Evolutionary conservation across 1,140 invertebrate species (phyloP), one percentile per base, ranked within the genome.

Genomic region (Antheraea mylitta): DNA sequence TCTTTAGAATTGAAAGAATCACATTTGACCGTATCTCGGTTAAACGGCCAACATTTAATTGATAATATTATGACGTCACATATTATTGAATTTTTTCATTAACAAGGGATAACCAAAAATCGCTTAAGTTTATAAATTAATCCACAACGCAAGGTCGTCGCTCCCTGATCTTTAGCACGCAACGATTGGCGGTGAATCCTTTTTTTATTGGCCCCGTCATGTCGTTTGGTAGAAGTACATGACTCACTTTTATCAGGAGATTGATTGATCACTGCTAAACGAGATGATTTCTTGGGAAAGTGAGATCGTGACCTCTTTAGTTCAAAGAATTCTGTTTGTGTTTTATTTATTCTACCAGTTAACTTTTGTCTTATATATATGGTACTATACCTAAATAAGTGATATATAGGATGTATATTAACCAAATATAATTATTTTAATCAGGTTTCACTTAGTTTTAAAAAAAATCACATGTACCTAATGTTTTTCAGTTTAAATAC

Each of bases 91-190:
- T 30, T 30, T 30, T 30, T 30, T 2, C 4, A 30, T 30, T 30
- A 30, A 7, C 7, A 42, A 7, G 2, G 7, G 7, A 2, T 42
- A 11, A 0, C 7, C 18, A 16, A 18, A 30, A 53, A 18, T 45
- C 71, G 71, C 71, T 69, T 59, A 16, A 42, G 59, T 37, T 22
- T 53, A 19, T 63, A 38, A 8, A 4, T 59, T 48, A 64, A 0
- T 16, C 36, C 72, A 68, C 66, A 48, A 36, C 22, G 45, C 71
- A 82, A 86, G 88, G 86, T 92, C 86, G 84, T 77, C 85, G 87
- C 82, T 75, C 89, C 81, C 86, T 80, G 85, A 90, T 89, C 88
- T 89, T 90, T 78, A 80, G 81, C 72, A 80, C 80, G 82, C 80
- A 91, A 85, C 84, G 85, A 87, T 87, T 84, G 84, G 74, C 77